These are phyloP conservation scores for Cryptus armator DNA, from an alignment of 2,888 invertebrate genomes.

Conservation along the genomic window DNA sequence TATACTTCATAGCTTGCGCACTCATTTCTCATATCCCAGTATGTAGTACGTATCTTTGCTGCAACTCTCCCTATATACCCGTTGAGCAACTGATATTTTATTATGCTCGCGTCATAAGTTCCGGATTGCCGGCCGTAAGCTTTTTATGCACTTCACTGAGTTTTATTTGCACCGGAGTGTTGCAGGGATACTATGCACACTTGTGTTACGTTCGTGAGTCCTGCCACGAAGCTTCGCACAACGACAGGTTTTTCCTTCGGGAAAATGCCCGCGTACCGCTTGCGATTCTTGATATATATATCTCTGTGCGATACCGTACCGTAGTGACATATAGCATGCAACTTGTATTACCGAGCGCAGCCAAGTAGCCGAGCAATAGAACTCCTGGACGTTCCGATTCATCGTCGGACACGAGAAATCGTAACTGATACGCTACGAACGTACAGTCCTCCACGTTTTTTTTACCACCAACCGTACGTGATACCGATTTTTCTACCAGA, in stretches of 20 bases:
- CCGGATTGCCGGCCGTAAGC: constrained; percentile 76
- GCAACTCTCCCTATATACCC: constrained; percentile 14
- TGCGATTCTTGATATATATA: not conserved
- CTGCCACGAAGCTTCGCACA: constrained; percentile 39
- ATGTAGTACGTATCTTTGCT: constrained; percentile 1
- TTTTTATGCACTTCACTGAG: constrained; percentile 74
- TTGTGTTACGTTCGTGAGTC: not conserved
- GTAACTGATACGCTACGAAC: constrained; percentile 23
- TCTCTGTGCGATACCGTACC: not conserved
- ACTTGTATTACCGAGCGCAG: not conserved
- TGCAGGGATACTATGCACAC: constrained; percentile 47
- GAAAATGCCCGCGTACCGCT: not conserved
- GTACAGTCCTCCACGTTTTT: constrained; percentile 40
- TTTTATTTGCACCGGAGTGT: constrained; percentile 68
- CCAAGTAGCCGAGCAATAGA: constrained; percentile 13
- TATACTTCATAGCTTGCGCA: constrained; percentile 49
- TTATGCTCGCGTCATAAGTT: constrained; percentile 75
- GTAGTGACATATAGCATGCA: not conserved
- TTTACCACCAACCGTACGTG: constrained; percentile 47
- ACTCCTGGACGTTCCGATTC: constrained; percentile 14
- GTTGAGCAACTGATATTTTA: constrained; percentile 73
- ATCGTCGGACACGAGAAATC: constrained; percentile 9
- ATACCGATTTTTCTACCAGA: constrained; percentile 43
- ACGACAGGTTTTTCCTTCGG: constrained; percentile 20
- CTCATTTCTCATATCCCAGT: constrained; percentile 60